phyloP scores from a whole-genome alignment of 2,797 vertebrate genomes.

The Alauda arvensis region DNA sequence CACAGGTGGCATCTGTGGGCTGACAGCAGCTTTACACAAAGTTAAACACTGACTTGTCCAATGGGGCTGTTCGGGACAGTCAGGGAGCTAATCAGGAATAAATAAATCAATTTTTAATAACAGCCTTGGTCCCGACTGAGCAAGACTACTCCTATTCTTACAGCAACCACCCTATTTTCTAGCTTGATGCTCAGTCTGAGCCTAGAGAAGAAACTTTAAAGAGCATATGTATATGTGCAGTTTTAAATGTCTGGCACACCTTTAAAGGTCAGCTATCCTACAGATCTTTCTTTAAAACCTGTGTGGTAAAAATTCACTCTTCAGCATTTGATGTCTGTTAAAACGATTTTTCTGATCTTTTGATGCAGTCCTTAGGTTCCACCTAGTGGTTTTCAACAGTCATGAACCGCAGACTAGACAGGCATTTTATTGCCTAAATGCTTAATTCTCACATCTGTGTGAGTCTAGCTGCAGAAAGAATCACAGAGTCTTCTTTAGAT shows the following conservation, averaged over 20 bases:
- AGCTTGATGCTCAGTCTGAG: not conserved
- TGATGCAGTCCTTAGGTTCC: conserved; percentile 13
- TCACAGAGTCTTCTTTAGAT: not conserved
- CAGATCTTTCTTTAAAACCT: not conserved
- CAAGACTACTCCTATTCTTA: not conserved
- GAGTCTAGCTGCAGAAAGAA: not conserved
- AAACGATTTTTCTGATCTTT: not conserved
- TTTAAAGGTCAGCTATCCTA: not conserved
- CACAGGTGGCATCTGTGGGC: not conserved
- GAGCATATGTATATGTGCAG: not conserved
- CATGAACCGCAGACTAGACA: not conserved
- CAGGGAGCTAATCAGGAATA: not conserved
- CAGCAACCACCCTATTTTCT: not conserved
- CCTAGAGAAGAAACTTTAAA: not conserved
- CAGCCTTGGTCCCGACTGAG: not conserved
- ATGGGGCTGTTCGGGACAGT: not conserved
- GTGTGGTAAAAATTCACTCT: not conserved
- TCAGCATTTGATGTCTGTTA: not conserved
- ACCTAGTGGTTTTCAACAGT: conserved; percentile 33
- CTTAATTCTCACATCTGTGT: not conserved
- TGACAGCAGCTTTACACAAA: not conserved
- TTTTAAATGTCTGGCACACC: not conserved
- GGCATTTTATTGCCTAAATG: not conserved
- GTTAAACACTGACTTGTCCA: not conserved
- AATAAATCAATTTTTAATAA: not conserved